phyloP scores from a whole-genome alignment of 1,140 invertebrate species.

The Neotoxoptera formosana region DNA sequence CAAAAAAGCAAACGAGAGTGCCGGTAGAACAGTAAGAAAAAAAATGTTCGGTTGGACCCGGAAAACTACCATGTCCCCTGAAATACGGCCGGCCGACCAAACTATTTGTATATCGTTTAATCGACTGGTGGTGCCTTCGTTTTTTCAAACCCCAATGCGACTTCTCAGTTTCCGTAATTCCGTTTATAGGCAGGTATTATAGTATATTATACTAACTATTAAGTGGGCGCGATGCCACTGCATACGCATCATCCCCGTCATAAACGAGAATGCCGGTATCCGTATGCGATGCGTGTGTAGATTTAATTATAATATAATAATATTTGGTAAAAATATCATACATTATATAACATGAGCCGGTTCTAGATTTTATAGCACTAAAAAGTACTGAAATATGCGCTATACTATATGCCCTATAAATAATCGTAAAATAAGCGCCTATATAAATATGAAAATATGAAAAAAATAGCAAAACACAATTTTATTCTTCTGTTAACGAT shows the following conservation, averaged over 20 bases:
- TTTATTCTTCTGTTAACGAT: too few relatives aligned
- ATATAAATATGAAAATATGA: too few relatives aligned
- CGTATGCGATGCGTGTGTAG: not conserved
- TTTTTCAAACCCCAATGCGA: too few relatives aligned
- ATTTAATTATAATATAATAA: not conserved
- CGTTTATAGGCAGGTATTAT: too few relatives aligned
- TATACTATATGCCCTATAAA: too few relatives aligned
- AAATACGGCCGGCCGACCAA: not conserved
- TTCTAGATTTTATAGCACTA: too few relatives aligned
- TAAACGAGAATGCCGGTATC: not conserved
- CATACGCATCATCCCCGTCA: not conserved
- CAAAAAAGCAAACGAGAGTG: not conserved
- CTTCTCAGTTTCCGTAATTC: too few relatives aligned
- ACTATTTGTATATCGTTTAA: not conserved
- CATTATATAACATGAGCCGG: not conserved
- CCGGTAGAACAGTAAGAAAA: not conserved
- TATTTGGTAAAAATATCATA: not conserved
- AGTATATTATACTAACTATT: too few relatives aligned
- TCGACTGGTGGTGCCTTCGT: too few relatives aligned
- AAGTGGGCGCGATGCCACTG: not conserved
- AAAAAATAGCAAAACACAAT: too few relatives aligned
- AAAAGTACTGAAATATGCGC: too few relatives aligned
- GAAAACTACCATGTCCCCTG: not conserved
- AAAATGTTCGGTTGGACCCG: not conserved
- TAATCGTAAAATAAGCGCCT: too few relatives aligned